phyloP scores from a whole-genome alignment of 1,140 invertebrate genomes.

The Diuraphis noxia region DNA sequence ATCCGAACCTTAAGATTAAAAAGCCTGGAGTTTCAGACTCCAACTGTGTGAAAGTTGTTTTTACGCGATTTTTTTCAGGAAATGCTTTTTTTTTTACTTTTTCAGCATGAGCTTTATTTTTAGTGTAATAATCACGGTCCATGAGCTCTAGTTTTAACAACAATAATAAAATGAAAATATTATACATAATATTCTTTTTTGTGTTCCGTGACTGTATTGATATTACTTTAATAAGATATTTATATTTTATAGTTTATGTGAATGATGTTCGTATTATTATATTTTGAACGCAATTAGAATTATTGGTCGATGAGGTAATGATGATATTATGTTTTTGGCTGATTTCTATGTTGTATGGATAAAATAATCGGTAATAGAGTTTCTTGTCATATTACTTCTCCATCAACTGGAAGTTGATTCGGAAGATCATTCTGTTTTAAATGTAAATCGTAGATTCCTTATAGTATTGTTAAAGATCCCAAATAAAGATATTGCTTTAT shows the following conservation, averaged over 20 bases:
- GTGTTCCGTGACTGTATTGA: background rate
- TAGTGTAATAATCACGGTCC: background rate
- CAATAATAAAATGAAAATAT: background rate
- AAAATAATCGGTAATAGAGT: background rate
- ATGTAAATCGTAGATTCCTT: background rate
- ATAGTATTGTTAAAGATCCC: background rate
- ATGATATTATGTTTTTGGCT: background rate
- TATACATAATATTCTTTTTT: background rate
- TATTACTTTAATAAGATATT: background rate
- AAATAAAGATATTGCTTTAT: background rate
- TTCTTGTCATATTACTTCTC: background rate
- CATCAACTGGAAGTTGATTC: too few species aligned
- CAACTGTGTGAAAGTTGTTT: slow-evolving; percentile 11
- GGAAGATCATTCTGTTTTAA: background rate
- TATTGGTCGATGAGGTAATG: background rate
- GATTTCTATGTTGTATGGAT: background rate
- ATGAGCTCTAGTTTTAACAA: background rate
- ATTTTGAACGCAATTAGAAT: background rate
- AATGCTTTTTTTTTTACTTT: background rate
- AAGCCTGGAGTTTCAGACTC: background rate
- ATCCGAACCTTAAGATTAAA: background rate
- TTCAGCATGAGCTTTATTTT: background rate
- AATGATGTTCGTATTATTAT: background rate
- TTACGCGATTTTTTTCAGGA: background rate
- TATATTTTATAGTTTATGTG: background rate